Base-by-base conservation (phyloP, 2,113 vertebrate genomes). In the Pachypanchax playfairii region DNA sequence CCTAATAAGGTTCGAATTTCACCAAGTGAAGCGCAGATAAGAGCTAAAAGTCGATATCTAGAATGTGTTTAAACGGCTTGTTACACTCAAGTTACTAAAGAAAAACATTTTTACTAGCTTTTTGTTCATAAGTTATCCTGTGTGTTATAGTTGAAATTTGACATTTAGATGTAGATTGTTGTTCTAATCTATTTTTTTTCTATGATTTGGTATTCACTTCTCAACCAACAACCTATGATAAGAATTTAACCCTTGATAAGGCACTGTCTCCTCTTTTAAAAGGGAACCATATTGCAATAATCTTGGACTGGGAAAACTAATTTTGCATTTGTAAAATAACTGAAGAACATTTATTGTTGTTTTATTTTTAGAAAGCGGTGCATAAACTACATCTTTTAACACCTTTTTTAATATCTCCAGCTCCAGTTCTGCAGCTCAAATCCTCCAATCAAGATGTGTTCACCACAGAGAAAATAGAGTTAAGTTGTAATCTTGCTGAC, bases 381-480 rank as follows among this genome's bases (percentile, higher is more conserved):
- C 29, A 10, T 29, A 6, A 70, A 15, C 18, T 6, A 17, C 14
- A 44, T 46, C 26, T 41, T 46, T 52, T 58, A 14, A 54, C 17
- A 18, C 20, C 28, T 50, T 54, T 76, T 85, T 13, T 72, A 79
- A 84, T 1, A 10, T 72, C 58, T 51, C 81, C 73, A 0, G 6
- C 5, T 15, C 73, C 83, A 18, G 1, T 1, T 28, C 41, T 88
- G 51, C 5, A 54, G 20, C 39, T 20, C 4, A 13, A 2, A 14
- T 56, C 79, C 14, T 0, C 0, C 1, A 65, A 44, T 52, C 6
- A 3, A 4, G 63, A 84, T 0, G 41, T 78, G 14, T 88, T 84
- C 52, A 35, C 53, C 0, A 36, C 63, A 50, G 84, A 89, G 43
- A 81, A 56, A 60, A 79, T 79, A 25, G 2, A 13, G 38, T 33